phyloP scores from a whole-genome alignment of 2,797 vertebrate genomes.

The Rhyacichthys aspro region DNA sequence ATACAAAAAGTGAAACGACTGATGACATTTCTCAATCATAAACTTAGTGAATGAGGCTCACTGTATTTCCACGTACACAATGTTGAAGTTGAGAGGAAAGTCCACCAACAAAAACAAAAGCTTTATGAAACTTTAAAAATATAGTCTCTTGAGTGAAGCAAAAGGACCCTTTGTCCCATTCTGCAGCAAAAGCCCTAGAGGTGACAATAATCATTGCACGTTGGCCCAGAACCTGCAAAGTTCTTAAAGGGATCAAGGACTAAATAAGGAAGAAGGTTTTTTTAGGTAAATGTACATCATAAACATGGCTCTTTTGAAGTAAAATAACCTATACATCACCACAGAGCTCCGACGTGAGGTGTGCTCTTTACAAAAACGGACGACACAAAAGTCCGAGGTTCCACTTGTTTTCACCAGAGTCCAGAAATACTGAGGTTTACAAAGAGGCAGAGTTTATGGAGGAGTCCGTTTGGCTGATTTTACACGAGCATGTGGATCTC shows the following conservation, averaged over 20 bases:
- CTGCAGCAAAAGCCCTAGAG: slow-evolving; percentile 7
- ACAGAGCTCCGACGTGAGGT: slow-evolving; percentile 29
- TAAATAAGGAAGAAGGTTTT: too few species aligned
- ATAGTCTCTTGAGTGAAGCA: slow-evolving; percentile 25
- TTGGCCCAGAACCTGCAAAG: slow-evolving; percentile 57
- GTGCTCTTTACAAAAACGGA: slow-evolving; percentile 25
- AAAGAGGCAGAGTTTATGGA: slow-evolving; percentile 30
- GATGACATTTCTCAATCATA: too few species aligned
- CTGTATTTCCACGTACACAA: too few species aligned
- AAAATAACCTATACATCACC: slow-evolving; percentile 12
- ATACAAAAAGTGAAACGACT: too few species aligned
- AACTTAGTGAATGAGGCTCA: too few species aligned
- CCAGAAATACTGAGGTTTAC: slow-evolving; percentile 34
- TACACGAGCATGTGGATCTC: slow-evolving; percentile 99
- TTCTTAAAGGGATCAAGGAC: slow-evolving; percentile 62
- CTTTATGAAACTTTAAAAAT: slow-evolving; percentile 1
- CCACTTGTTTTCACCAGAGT: too few species aligned
- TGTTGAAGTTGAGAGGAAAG: too few species aligned
- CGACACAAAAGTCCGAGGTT: slow-evolving; percentile 34
- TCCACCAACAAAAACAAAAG: too few species aligned
- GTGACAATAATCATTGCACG: slow-evolving; percentile 60
- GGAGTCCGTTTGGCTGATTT: slow-evolving; percentile 4
- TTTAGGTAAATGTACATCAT: too few species aligned
- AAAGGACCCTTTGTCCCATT: slow-evolving; percentile 5
- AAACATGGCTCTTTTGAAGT: too few species aligned